Percentiles rank a stretch among this genome's conserved stretches.
These are phyloP conservation scores for Hyperopisus bebe DNA, from an alignment of 2,113 vertebrate species.

Conservation along the genomic window DNA sequence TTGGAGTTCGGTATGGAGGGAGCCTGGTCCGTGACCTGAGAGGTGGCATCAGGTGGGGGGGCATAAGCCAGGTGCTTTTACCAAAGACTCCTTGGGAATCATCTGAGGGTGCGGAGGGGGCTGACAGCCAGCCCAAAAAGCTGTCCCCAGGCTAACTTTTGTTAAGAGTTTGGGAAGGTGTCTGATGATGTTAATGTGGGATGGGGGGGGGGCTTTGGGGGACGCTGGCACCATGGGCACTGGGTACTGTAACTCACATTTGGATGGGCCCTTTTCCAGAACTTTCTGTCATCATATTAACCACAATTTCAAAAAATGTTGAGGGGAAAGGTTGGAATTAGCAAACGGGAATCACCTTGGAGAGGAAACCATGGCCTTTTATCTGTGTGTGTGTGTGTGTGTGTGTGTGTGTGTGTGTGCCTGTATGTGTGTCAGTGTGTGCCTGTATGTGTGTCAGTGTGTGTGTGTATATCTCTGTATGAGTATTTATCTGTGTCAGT, in stretches of 20 bases:
- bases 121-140: constrained; percentile 13
- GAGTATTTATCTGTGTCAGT: background rate
- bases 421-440: too few relatives aligned
- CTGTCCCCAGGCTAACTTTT: background rate
- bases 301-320: constrained; percentile 35
- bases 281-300: constrained; percentile 30
- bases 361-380: background rate
- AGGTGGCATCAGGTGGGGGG: background rate
- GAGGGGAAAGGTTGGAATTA: constrained; percentile 30
- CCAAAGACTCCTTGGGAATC: constrained; percentile 23
- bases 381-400: too few relatives aligned
- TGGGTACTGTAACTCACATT: constrained; percentile 7
- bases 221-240: background rate
- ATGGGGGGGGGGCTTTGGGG: background rate
- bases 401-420: too few relatives aligned
- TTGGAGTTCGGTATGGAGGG: background rate
- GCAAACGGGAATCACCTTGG: background rate
- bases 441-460: background rate
- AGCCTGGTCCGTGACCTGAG: background rate
- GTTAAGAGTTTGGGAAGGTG: background rate
- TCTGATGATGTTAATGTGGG: background rate
- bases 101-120: background rate
- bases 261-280: constrained; percentile 25
- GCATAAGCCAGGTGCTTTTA: background rate
- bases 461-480: too few relatives aligned